Percentiles rank a stretch among this genome's conserved stretches.
Conservation (phyloP, 1,140 invertebrate species). For the Sminthurinus signatus region DNA sequence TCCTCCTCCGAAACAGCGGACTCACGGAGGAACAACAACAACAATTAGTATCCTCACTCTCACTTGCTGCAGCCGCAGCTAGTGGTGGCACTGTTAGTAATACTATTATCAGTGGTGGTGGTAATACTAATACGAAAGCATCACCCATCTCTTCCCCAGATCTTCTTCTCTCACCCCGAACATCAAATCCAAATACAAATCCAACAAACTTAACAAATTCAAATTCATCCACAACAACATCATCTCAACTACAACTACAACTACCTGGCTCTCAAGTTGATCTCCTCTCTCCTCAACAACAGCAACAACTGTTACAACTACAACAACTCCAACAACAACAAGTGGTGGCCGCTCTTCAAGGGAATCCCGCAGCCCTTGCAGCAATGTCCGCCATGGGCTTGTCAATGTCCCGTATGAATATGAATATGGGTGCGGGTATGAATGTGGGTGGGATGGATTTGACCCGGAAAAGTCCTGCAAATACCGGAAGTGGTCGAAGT, state of each 20-base stretch:
- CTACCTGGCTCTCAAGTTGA: constrained; percentile 18
- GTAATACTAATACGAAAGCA: constrained; percentile 17
- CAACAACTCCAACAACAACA: too few species aligned
- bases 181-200: constrained; percentile 1
- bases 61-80: not conserved
- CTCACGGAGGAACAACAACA: constrained; percentile 9
- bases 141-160: constrained; percentile 25
- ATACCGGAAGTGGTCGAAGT: constrained; percentile 38
- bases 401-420: not conserved
- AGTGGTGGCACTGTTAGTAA: not conserved
- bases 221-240: too few species aligned
- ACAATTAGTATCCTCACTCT: not conserved
- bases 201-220: too few species aligned
- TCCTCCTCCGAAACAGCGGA: constrained; percentile 9
- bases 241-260: too few species aligned
- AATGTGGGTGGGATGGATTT: constrained; percentile 39
- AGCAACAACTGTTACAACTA: too few species aligned
- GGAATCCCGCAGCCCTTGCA: constrained; percentile 3
- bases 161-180: constrained; percentile 22
- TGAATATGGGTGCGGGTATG: too few species aligned
- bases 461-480: constrained; percentile 38
- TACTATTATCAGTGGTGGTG: constrained; percentile 1
- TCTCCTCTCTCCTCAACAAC: too few species aligned
- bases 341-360: too few species aligned
- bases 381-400: not conserved